A percentile compares a stretch with the other conserved stretches of the same genome.
Conservation (phyloP, 2,888 invertebrate species). For the Eledona agricola region DNA sequence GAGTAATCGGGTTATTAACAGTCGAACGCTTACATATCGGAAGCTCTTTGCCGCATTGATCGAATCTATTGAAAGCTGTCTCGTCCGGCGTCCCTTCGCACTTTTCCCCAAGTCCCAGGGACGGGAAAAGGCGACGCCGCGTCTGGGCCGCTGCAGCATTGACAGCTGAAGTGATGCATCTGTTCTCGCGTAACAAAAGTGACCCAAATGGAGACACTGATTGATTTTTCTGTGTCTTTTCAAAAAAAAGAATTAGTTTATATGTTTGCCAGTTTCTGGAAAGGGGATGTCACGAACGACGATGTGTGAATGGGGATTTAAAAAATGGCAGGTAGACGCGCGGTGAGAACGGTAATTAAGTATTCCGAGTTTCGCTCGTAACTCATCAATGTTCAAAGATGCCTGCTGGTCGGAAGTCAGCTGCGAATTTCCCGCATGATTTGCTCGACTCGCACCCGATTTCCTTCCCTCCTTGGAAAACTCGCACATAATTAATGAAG, state of each 20-base stretch:
- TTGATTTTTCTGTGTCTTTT: constrained; percentile 53
- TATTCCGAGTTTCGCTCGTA: constrained; percentile 46
- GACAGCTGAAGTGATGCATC: constrained; percentile 61
- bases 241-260: constrained; percentile 38
- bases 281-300: constrained; percentile 26
- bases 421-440: constrained; percentile 59
- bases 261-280: constrained; percentile 40
- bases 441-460: constrained; percentile 48
- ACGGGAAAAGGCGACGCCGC: not conserved
- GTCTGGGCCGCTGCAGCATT: constrained; percentile 44
- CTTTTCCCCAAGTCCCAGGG: not conserved
- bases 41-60: constrained; percentile 53
- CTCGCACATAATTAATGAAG: constrained; percentile 34
- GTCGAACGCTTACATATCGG: constrained; percentile 53
- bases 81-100: constrained; percentile 40
- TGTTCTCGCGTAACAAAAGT: constrained; percentile 57
- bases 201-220: constrained; percentile 56
- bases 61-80: constrained; percentile 49
- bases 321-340: constrained; percentile 16
- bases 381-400: constrained; percentile 61
- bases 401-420: constrained; percentile 58
- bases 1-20: constrained; percentile 59
- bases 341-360: constrained; percentile 6
- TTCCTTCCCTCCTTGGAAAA: constrained; percentile 30
- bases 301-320: constrained; percentile 22